Conservation (phyloP, 2,113 vertebrate genomes). For the Saguinus imperator region DNA sequence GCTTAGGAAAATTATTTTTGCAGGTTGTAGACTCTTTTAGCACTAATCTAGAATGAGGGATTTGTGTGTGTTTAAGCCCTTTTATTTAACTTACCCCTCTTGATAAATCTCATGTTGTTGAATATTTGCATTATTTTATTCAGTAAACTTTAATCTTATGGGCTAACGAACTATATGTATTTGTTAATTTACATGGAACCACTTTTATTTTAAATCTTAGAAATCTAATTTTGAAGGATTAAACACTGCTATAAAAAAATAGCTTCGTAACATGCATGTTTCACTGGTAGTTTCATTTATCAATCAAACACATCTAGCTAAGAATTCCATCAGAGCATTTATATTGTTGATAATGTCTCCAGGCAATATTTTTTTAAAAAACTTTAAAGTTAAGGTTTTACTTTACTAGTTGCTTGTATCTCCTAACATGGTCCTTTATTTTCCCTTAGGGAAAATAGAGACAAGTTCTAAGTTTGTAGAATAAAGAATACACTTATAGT, state of each 20-base stretch:
- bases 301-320: background rate
- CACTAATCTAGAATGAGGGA: constrained; percentile 63
- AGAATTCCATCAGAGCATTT: constrained; percentile 32
- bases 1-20: constrained; percentile 76
- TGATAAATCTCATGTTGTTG: background rate
- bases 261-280: background rate
- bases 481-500: constrained; percentile 10
- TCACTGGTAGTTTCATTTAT: background rate
- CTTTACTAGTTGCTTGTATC: background rate
- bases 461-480: background rate
- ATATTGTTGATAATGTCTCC: background rate
- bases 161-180: background rate
- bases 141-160: constrained; percentile 2
- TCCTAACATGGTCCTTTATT: constrained; percentile 18
- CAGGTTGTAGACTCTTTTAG: constrained; percentile 65
- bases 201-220: constrained; percentile 43
- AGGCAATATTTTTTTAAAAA: background rate
- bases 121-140: constrained; percentile 27
- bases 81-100: constrained; percentile 10
- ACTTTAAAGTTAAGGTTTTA: constrained; percentile 37
- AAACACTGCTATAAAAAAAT: background rate
- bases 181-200: background rate
- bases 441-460: background rate
- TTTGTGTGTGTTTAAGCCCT: constrained; percentile 61
- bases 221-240: constrained; percentile 40